phyloP scores from a whole-genome alignment of 2,797 vertebrate species.

The Amphiprion clarkii region DNA sequence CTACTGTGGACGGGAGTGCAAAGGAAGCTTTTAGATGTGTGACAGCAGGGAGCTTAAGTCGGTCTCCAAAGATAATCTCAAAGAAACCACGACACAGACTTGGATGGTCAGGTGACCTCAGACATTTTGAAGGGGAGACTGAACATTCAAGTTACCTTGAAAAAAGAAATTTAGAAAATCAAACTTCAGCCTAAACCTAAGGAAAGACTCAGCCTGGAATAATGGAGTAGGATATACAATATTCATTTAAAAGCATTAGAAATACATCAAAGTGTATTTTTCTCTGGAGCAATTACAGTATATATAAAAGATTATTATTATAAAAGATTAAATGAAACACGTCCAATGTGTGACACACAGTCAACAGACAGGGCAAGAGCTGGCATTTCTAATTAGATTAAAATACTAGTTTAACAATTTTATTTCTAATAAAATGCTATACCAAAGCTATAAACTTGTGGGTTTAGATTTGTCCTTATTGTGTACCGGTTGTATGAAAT shows the following conservation, averaged over 20 bases:
- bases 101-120: not conserved
- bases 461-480: not conserved
- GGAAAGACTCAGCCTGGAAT: not conserved
- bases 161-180: not conserved
- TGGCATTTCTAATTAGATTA: not conserved
- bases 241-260: no score
- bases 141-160: not conserved
- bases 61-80: not conserved
- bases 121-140: not conserved
- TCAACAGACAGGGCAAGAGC: not conserved
- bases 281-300: not conserved
- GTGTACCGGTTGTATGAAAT: not conserved
- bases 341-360: no score
- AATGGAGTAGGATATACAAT: no score
- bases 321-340: not conserved
- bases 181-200: slow-evolving; percentile 1
- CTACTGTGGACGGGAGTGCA: not conserved
- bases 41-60: not conserved
- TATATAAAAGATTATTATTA: not conserved
- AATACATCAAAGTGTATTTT: not conserved
- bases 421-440: no score
- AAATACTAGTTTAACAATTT: no score
- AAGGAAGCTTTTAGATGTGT: not conserved
- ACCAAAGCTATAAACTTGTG: no score
- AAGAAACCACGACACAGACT: not conserved